Conservation (phyloP, 2,888 invertebrate species). For the Acanthosepion esculentum region DNA sequence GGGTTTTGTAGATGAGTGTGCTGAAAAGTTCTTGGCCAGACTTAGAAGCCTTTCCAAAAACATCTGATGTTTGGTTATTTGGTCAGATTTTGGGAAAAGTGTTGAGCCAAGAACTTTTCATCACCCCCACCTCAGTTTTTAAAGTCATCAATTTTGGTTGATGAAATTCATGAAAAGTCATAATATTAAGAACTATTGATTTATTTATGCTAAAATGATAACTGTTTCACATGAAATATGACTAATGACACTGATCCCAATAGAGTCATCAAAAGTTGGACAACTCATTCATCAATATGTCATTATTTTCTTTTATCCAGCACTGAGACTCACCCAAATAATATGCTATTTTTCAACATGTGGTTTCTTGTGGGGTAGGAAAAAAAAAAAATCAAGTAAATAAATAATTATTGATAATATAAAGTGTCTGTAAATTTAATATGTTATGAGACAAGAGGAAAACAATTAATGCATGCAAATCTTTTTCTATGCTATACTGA, state of each 20-base stretch:
- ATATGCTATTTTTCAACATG: slow-evolving; percentile 2
- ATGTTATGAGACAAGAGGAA: neutral
- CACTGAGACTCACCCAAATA: neutral
- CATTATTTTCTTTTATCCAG: neutral
- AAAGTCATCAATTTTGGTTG: neutral
- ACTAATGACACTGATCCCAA: neutral
- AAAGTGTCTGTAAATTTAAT: neutral
- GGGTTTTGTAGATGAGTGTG: neutral
- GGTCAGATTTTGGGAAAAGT: no score
- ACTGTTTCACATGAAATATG: neutral
- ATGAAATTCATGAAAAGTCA: neutral
- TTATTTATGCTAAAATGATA: neutral
- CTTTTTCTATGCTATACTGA: neutral
- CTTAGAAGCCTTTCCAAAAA: no score
- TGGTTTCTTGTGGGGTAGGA: neutral
- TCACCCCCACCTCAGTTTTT: neutral
- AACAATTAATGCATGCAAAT: neutral
- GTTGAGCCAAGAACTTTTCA: no score
- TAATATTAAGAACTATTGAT: neutral
- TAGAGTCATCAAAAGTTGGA: neutral
- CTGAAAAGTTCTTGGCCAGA: no score
- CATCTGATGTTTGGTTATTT: no score
- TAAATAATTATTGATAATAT: neutral
- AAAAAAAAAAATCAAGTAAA: neutral
- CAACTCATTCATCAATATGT: neutral